phyloP scores from a whole-genome alignment of 2,797 vertebrate genomes.

The Meriones psammophilus region DNA sequence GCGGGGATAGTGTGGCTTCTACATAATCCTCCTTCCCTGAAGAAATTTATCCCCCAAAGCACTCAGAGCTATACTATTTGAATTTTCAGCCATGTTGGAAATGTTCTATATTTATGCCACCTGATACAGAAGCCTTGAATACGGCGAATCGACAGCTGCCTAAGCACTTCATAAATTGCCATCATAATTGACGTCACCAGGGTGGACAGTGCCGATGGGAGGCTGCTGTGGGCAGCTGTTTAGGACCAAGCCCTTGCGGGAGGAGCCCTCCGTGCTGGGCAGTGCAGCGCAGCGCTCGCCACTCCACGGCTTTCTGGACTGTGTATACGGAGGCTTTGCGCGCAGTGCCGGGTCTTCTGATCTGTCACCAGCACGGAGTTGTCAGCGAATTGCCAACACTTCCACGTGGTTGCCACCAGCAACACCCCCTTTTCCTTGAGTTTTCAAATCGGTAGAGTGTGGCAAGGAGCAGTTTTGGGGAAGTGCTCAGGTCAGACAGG shows the following conservation, averaged over 20 bases:
- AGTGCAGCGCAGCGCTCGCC: background rate
- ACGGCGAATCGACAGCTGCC: background rate
- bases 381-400: background rate
- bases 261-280: background rate
- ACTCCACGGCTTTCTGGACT: background rate
- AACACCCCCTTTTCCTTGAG: background rate
- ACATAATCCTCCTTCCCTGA: background rate
- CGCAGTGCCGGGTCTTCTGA: background rate
- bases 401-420: background rate
- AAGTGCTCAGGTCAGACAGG: background rate
- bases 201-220: background rate
- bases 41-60: background rate
- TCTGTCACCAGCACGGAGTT: background rate
- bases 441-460: constrained; percentile 37
- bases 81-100: background rate
- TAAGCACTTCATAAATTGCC: background rate
- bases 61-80: background rate
- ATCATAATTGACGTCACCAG: background rate
- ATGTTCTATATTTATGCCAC: background rate
- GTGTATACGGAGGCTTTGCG: background rate
- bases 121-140: background rate
- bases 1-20: rapidly evolving
- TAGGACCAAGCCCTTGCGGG: background rate
- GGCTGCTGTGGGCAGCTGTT: background rate
- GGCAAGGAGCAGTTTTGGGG: constrained; percentile 16